These are phyloP conservation scores for Cephus cinctus DNA, from an alignment of 1,140 invertebrate genomes.

Conservation along the genomic window DNA sequence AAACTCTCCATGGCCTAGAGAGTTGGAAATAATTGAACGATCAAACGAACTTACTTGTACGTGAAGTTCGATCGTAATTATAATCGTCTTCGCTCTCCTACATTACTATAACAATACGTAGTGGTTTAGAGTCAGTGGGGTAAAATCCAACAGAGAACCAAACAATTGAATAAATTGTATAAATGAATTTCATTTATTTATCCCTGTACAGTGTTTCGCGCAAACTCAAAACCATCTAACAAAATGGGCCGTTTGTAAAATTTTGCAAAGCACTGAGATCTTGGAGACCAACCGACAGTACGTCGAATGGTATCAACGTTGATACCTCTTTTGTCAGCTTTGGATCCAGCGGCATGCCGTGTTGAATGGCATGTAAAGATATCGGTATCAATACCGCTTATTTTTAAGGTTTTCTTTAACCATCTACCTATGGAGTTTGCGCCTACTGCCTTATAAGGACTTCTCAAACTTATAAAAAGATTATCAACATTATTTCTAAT, in stretches of 20 bases:
- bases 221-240: neutral
- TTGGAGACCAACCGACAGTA: constrained; percentile 5
- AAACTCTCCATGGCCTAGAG: too few relatives aligned
- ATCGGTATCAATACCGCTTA: constrained; percentile 4
- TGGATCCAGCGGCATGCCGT: constrained; percentile 9
- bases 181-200: too few relatives aligned
- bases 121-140: too few relatives aligned
- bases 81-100: too few relatives aligned
- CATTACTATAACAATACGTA: too few relatives aligned
- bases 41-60: too few relatives aligned
- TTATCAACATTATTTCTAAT: neutral
- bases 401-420: constrained; percentile 1
- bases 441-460: neutral
- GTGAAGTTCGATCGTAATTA: too few relatives aligned
- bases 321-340: constrained; percentile 1
- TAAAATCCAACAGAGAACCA: too few relatives aligned
- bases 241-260: constrained; percentile 10
- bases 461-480: constrained; percentile 1
- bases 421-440: constrained; percentile 4
- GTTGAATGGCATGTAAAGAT: constrained; percentile 4
- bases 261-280: neutral
- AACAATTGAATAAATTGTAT: too few relatives aligned
- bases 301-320: constrained; percentile 7
- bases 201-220: too few relatives aligned
- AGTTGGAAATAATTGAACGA: too few relatives aligned